phyloP scores from a whole-genome alignment of 2,797 vertebrate species.

The Okamejei kenojei region DNA sequence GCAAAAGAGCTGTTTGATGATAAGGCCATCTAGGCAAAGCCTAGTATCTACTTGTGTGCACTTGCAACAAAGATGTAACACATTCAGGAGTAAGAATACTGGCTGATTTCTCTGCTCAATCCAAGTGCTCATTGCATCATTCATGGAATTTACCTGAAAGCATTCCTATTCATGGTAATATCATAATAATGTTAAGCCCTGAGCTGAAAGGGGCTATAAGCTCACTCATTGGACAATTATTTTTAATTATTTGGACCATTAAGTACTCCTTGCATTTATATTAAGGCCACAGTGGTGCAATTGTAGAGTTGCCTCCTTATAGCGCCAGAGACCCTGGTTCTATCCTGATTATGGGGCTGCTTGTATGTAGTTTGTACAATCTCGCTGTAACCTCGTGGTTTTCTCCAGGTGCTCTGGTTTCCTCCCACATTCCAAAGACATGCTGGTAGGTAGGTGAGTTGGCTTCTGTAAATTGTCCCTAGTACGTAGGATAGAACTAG shows the following conservation, averaged over 20 bases:
- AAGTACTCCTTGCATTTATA: background rate
- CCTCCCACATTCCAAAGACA: too few relatives aligned
- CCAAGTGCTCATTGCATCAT: background rate
- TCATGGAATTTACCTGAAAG: background rate
- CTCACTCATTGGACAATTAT: background rate
- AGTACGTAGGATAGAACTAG: too few relatives aligned
- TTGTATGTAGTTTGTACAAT: too few relatives aligned
- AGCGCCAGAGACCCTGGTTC: too few relatives aligned
- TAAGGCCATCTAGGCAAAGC: background rate
- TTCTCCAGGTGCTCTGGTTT: too few relatives aligned
- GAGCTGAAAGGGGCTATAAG: background rate
- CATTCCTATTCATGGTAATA: too few relatives aligned
- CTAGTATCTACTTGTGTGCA: background rate
- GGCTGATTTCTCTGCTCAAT: background rate
- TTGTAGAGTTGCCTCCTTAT: too few relatives aligned
- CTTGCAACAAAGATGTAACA: background rate
- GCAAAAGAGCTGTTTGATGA: background rate
- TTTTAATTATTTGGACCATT: background rate
- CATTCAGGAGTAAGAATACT: background rate
- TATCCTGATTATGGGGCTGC: too few relatives aligned
- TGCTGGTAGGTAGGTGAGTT: too few relatives aligned
- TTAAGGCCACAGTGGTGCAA: background rate
- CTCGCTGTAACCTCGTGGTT: too few relatives aligned
- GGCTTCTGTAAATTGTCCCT: too few relatives aligned
- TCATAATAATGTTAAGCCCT: background rate